Conservation (phyloP, 2,113 vertebrate species). For the Chloropsis cyanopogon region DNA sequence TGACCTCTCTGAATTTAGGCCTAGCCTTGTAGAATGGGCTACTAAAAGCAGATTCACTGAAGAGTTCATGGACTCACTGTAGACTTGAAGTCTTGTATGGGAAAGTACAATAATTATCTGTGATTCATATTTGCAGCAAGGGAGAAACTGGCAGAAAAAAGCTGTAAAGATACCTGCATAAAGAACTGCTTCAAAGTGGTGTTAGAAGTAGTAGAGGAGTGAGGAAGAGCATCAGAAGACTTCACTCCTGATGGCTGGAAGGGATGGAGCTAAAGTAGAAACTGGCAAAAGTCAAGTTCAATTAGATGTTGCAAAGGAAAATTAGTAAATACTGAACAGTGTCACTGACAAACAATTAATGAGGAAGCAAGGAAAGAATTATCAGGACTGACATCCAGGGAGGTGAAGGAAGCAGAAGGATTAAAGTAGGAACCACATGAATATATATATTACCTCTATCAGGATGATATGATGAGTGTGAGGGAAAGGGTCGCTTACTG, state of each 20-base stretch:
- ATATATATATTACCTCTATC: not conserved
- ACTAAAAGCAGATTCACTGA: not conserved
- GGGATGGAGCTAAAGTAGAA: not conserved
- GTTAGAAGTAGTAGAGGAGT: not conserved
- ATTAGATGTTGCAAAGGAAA: not conserved
- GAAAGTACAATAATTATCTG: not conserved
- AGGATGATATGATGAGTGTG: not conserved
- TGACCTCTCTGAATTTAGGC: not conserved
- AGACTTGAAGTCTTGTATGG: not conserved
- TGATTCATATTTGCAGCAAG: not conserved
- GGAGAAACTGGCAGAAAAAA: not conserved
- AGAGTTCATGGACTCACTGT: not conserved
- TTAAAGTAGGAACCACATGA: not conserved
- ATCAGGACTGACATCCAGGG: not conserved
- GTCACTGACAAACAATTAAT: not conserved
- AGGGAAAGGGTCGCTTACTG: not conserved
- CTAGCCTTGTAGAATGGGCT: not conserved
- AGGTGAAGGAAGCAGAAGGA: not conserved
- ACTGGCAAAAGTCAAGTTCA: not conserved
- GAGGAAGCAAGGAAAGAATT: not conserved
- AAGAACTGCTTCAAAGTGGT: not conserved
- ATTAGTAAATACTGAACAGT: not conserved
- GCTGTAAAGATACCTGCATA: not conserved
- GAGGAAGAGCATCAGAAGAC: not conserved
- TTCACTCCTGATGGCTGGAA: not conserved